A percentile compares a stretch with the other conserved stretches of the same genome.
Evolutionary conservation across 2,888 invertebrate genomes (phyloP).

Genomic region (Drosophila siamana): DNA sequence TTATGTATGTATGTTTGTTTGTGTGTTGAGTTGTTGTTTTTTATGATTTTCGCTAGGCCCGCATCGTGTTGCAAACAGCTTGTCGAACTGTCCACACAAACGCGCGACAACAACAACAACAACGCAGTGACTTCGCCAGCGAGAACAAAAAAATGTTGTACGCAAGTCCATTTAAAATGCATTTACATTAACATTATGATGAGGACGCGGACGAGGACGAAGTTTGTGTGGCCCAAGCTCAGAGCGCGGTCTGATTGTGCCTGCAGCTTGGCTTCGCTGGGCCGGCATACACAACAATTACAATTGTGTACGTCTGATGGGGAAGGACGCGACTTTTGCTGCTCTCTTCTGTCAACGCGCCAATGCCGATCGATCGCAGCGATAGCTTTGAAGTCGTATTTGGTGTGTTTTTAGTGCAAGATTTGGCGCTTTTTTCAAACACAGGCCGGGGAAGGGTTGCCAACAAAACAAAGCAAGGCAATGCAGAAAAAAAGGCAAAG

Average conservation of each 20-base stretch:
- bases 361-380: constrained; percentile 80
- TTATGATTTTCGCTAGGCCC: constrained; percentile 72
- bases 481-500: background rate
- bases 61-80: constrained; percentile 83
- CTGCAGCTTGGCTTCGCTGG: background rate
- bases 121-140: constrained; percentile 34
- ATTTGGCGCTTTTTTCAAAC: constrained; percentile 84
- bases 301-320: constrained; percentile 45
- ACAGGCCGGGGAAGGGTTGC: constrained; percentile 53
- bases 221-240: constrained; percentile 56
- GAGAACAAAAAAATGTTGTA: constrained; percentile 73
- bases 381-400: constrained; percentile 84
- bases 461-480: constrained; percentile 30
- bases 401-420: constrained; percentile 84
- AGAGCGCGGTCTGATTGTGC: constrained; percentile 18
- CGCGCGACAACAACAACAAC: constrained; percentile 70
- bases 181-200: constrained; percentile 85
- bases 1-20: constrained; percentile 16
- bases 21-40: constrained; percentile 49
- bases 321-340: constrained; percentile 3
- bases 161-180: constrained; percentile 84
- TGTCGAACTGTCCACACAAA: constrained; percentile 79
- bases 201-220: constrained; percentile 73
- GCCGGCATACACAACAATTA: constrained; percentile 56
- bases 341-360: constrained; percentile 63